Evolutionary conservation across 1,140 invertebrate genomes (phyloP), one percentile per base, ranked within the genome.

Genomic region (Trachelipus rathkii): DNA sequence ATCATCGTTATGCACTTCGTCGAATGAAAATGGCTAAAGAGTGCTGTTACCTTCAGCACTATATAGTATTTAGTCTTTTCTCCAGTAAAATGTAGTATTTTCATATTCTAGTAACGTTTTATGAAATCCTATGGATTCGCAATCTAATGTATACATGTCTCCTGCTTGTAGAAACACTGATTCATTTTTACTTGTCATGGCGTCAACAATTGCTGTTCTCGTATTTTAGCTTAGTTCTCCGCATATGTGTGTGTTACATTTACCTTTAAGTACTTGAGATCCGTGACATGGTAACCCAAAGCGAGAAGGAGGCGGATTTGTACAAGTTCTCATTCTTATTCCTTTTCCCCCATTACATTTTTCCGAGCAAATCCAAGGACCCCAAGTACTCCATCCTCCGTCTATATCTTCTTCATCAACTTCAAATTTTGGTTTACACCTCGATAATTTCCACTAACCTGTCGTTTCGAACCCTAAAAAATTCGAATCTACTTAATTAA

Each of bases 171-270:
- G 50, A 19, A 19, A 60, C 11, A 60, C 50, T 19, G 50, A 60
- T 3, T 13, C 50, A 60, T 60, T 60, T 15, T 60, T 60, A 60
- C 50, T 60, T 60, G 19, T 19, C 1, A 60, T 60, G 3, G 50
- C 11, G 1, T 60, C 19, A 60, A 60, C 50, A 60, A 60, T 60
- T 15, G 50, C 50, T 13, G 2, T 13, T 19, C 50, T 60, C 4
- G 50, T 8, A 15, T 60, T 15, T 60, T 60, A 13, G 19, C 50
- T 60, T 60, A 60, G 19, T 4, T 60, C 50, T 60, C 50, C 50
- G 50, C 50, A 60, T 60, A 60, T 15, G 50, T 60, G 19, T 60
- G 50, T 60, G 19, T 60, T 60, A 8, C 50, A 60, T 60, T 60
- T 60, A 15, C 50, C 50, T 19, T 60, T 60, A 60, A 60, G 19